Percentiles rank a stretch among this genome's conserved stretches.
Evolutionary conservation across 2,888 invertebrate genomes (phyloP).

Genomic region (Acleris cristana): DNA sequence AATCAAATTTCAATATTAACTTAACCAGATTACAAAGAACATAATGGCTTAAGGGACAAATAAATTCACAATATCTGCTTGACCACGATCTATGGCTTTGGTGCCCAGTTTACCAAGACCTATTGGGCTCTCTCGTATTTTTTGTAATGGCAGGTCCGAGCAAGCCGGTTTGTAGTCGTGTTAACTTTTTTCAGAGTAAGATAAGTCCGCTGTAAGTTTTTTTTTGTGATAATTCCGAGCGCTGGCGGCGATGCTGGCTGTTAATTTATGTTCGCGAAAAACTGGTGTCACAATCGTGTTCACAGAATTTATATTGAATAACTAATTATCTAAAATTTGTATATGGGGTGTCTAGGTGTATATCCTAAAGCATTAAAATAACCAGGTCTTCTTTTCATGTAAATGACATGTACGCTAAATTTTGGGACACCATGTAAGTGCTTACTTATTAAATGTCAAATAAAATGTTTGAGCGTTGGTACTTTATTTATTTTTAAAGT

Average conservation of each 20-base stretch:
- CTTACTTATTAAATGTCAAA: too few species aligned
- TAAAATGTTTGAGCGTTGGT: too few species aligned
- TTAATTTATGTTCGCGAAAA: conserved; percentile 49
- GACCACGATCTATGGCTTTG: conserved; percentile 60
- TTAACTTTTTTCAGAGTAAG: conserved; percentile 70
- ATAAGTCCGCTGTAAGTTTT: conserved; percentile 68
- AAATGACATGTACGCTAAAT: too few species aligned
- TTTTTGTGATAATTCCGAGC: conserved; percentile 80
- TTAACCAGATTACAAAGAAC: conserved; percentile 74
- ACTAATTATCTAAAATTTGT: too few species aligned
- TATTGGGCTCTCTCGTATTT: conserved; percentile 2
- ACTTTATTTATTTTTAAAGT: too few species aligned
- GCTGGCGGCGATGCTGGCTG: conserved; percentile 73
- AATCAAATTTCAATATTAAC: conserved; percentile 62
- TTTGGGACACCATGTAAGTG: too few species aligned
- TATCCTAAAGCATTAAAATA: too few species aligned
- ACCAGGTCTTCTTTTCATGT: too few species aligned
- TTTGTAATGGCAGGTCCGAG: conserved; percentile 44
- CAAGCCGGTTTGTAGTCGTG: conserved; percentile 45
- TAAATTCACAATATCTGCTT: conserved; percentile 62
- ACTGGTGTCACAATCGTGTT: conserved; percentile 7
- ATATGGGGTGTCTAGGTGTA: too few species aligned
- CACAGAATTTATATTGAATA: too few species aligned
- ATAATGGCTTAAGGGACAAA: conserved; percentile 71
- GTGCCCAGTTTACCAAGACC: conserved; percentile 53